Conservation (phyloP, 2,113 vertebrate genomes). For the Xerus inauris region DNA sequence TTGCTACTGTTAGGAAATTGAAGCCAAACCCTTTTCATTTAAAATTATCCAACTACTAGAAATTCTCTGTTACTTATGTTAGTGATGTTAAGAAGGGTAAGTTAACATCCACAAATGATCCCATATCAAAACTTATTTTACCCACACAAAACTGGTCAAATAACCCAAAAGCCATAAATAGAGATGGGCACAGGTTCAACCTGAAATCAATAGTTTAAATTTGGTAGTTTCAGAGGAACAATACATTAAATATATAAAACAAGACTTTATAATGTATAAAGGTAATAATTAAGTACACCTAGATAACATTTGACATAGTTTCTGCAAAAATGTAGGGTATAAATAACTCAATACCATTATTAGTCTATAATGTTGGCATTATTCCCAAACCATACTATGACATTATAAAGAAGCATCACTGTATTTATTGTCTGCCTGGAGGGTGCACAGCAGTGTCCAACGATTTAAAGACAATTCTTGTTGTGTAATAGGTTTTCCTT, state of each 20-base stretch:
- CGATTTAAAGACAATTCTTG: constrained; percentile 19
- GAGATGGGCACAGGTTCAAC: not conserved
- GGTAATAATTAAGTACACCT: not conserved
- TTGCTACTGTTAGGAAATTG: not conserved
- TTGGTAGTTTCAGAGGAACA: not conserved
- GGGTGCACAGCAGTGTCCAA: not conserved
- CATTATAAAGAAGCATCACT: not conserved
- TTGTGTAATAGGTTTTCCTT: not conserved
- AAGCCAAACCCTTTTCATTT: not conserved
- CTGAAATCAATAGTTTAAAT: not conserved
- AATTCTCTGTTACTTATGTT: not conserved
- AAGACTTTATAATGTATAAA: not conserved
- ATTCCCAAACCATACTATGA: not conserved
- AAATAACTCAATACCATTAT: constrained; percentile 7
- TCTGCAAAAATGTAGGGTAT: not conserved
- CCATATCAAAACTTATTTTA: constrained; percentile 7
- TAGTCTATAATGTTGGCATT: not conserved
- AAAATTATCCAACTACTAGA: not conserved
- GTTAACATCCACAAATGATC: not conserved
- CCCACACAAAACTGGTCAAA: not conserved
- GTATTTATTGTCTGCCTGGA: constrained; percentile 36
- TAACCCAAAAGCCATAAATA: not conserved
- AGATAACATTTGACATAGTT: not conserved
- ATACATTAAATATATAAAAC: not conserved
- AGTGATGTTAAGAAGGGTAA: not conserved